Evolutionary conservation across 2,797 vertebrate species (phyloP).

Genomic region (Miichthys miiuy): DNA sequence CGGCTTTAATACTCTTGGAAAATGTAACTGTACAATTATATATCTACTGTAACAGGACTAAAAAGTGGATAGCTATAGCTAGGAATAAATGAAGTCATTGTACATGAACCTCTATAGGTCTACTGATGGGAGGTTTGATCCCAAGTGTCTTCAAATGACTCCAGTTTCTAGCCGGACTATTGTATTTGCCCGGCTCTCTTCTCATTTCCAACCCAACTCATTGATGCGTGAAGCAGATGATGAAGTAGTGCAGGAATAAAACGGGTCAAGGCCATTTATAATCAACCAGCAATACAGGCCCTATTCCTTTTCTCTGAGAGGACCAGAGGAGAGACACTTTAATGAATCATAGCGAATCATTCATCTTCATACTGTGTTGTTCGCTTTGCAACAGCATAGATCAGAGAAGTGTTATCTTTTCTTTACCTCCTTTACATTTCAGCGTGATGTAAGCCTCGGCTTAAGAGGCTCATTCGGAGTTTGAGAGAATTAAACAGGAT

Average conservation of each 20-base stretch:
- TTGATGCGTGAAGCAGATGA: slow-evolving; percentile 64
- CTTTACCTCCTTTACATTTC: background rate
- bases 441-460: background rate
- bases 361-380: slow-evolving; percentile 45
- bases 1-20: background rate
- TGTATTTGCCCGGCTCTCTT: slow-evolving; percentile 31
- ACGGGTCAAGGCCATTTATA: slow-evolving; percentile 75
- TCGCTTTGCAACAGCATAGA: background rate
- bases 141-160: slow-evolving; percentile 30
- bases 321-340: slow-evolving; percentile 30
- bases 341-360: slow-evolving; percentile 52
- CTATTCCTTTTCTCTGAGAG: slow-evolving; percentile 35
- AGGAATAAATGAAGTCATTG: slow-evolving; percentile 6
- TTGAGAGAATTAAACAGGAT: slow-evolving; percentile 23
- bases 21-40: background rate
- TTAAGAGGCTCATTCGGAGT: slow-evolving; percentile 7
- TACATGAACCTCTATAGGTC: slow-evolving; percentile 5
- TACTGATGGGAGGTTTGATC: slow-evolving; percentile 2
- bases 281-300: slow-evolving; percentile 46
- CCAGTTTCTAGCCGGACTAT: slow-evolving; percentile 27
- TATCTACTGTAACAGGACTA: background rate
- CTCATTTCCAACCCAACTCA: slow-evolving; percentile 34
- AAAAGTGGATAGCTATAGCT: background rate
- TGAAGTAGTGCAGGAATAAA: slow-evolving; percentile 69
- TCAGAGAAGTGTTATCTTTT: background rate